Base-by-base conservation (phyloP, 2,888 invertebrate genomes). In the Bombyx huttoni region DNA sequence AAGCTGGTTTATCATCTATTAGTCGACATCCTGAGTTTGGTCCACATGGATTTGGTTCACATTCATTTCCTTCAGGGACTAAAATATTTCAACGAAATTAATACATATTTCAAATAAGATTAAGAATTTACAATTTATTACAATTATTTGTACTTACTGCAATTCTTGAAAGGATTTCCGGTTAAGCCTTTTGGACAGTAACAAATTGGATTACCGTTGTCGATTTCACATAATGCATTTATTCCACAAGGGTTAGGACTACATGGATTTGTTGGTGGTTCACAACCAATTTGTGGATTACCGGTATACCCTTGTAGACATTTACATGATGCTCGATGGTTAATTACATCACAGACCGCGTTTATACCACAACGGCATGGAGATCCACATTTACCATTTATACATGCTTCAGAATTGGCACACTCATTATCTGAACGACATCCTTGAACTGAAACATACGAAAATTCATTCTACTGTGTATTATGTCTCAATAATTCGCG, bases 21-120 rank as follows among this genome's bases (percentile, higher is more conserved):
- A 94, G 88, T 56, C 95, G 90, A 67, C 96, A 96, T 7, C 95
- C 96, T 6, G 96, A 94, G 68, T 95, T 94, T 1, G 91, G 91
- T 12, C 96, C 96, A 72, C 96, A 96, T 12, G 94, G 94, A 78
- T 96, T 95, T 45, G 94, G 94, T 57, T 90, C 88, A 70, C 96
- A 96, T 66, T 94, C 93, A 67, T 94, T 94, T 49, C 96, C 96
- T 82, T 96, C 96, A 40, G 96, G 96, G 83, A 96, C 96, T 96
- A 74, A 61, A 90, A 90, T 56, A 52, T 46, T 12, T 13, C 3
- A 60, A 62, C 53, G 49, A 53, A 47, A 46, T 48, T 10, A 34
- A 8, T 10, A 50, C 45, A 12, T 14, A 14, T 33, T 13, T 51
- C 46, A 8, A 45, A 46, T 48, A 33, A 40, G 12, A 40, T 40